Base-by-base conservation (phyloP, 2,113 vertebrate genomes). In the Apodemus sylvaticus region DNA sequence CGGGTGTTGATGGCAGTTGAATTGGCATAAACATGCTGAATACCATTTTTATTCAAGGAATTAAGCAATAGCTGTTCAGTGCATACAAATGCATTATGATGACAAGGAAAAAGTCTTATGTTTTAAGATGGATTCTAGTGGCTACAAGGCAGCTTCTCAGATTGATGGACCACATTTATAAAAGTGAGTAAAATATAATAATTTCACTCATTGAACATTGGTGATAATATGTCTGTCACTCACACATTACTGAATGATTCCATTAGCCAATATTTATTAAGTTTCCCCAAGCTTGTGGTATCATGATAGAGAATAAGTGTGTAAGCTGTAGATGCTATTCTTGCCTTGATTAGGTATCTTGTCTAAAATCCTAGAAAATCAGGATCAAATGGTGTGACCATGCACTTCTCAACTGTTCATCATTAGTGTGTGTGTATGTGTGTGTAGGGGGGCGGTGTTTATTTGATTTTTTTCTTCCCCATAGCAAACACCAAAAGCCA, bases 21-120 rank as follows among this genome's bases (percentile, higher is more conserved):
- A 96, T 96, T 95, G 97, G 93, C 93, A 93, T 95, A 97, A 97
- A 97, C 96, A 97, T 86, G 94, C 97, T 97, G 97, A 96, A 97
- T 97, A 89, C 96, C 95, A 92, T 96, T 97, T 96, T 95, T 96
- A 97, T 97, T 97, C 96, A 97, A 97, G 93, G 94, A 94, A 89
- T 95, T 97, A 94, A 94, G 94, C 96, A 78, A 81, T 95, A 13
- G 93, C 86, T 94, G 89, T 91, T 97, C 64, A 82, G 51, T 68
- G 91, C 89, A 97, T 97, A 93, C 97, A 98, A 97, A 97, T 97
- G 93, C 66, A 81, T 96, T 88, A 78, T 91, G 82, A 96, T 90
- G 95, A 95, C 53, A 93, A 93, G 95, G 71, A 34, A 71, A 95
- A 94, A 76, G 77, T 39, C 10, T 42, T 89, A 71, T 48, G 82